phyloP scores from a whole-genome alignment of 2,888 invertebrate species.

The Pandemis heparana region DNA sequence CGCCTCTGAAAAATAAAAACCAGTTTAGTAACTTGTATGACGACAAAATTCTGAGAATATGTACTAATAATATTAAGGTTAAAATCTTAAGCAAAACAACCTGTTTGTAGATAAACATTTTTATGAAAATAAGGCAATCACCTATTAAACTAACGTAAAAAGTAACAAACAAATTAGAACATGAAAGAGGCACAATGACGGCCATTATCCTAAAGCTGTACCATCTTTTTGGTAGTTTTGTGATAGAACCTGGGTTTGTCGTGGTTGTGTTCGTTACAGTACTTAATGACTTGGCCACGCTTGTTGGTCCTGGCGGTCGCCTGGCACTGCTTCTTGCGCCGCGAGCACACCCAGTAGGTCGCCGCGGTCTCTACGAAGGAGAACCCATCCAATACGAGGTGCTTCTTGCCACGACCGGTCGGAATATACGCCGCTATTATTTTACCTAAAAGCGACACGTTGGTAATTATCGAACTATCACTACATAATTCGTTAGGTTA shows the following conservation, averaged over 20 bases:
- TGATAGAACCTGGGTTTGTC: conserved; percentile 67
- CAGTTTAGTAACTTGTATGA: conserved; percentile 36
- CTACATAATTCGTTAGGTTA: background rate
- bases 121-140: conserved; percentile 3
- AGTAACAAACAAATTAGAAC: background rate
- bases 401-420: conserved; percentile 65
- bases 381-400: conserved; percentile 67
- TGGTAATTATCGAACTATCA: background rate
- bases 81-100: background rate
- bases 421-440: conserved; percentile 69
- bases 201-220: conserved; percentile 51
- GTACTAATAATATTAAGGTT: background rate
- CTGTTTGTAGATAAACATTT: background rate
- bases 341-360: conserved; percentile 66
- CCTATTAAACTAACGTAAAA: background rate
- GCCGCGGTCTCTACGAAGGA: conserved; percentile 60
- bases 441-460: conserved; percentile 55
- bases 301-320: conserved; percentile 71
- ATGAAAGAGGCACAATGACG: background rate
- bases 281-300: conserved; percentile 61
- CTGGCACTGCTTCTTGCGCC: conserved; percentile 57
- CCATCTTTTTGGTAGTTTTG: conserved; percentile 64
- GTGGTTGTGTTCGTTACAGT: conserved; percentile 66
- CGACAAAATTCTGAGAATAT: background rate
- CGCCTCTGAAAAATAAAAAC: conserved; percentile 66